These are phyloP conservation scores for Drosophila guanche DNA, from an alignment of 1,140 invertebrate genomes.

Conservation along the genomic window DNA sequence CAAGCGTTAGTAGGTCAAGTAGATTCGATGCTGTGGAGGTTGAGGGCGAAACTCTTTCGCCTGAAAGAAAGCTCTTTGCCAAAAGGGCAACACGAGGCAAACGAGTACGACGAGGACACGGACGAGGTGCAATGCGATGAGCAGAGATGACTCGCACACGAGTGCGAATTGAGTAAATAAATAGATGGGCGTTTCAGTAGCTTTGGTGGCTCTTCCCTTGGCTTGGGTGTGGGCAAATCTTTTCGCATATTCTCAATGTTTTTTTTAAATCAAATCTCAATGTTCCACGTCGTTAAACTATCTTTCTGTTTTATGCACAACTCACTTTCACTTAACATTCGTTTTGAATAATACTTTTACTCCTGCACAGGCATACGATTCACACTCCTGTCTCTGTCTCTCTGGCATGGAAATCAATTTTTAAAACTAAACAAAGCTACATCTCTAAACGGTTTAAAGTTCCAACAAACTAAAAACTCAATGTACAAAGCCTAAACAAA, in stretches of 20 bases:
- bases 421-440: slow-evolving; percentile 11
- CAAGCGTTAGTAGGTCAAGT: slow-evolving; percentile 79
- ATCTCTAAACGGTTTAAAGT: slow-evolving; percentile 38
- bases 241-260: slow-evolving; percentile 15
- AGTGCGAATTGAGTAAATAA: slow-evolving; percentile 61
- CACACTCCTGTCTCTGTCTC: slow-evolving; percentile 31
- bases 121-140: slow-evolving; percentile 17
- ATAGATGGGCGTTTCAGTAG: slow-evolving; percentile 62
- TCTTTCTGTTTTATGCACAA: slow-evolving; percentile 45
- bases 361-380: slow-evolving; percentile 46
- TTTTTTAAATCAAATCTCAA: slow-evolving; percentile 43
- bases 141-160: slow-evolving; percentile 47
- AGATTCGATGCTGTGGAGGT: slow-evolving; percentile 62
- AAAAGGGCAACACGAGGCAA: slow-evolving; percentile 23
- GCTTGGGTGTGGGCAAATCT: slow-evolving; percentile 33
- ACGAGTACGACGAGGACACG: slow-evolving; percentile 28
- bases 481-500: slow-evolving; percentile 46
- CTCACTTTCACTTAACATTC: slow-evolving; percentile 46
- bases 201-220: slow-evolving; percentile 24
- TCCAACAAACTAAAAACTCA: slow-evolving; percentile 34
- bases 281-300: slow-evolving; percentile 20
- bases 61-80: slow-evolving; percentile 26
- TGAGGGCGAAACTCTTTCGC: slow-evolving; percentile 59
- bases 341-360: slow-evolving; percentile 15
- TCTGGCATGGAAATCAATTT: slow-evolving; percentile 42